A percentile compares a stretch with the other conserved stretches of the same genome.
Conservation (phyloP, 2,888 invertebrate species). For the Parasteatoda lunata region DNA sequence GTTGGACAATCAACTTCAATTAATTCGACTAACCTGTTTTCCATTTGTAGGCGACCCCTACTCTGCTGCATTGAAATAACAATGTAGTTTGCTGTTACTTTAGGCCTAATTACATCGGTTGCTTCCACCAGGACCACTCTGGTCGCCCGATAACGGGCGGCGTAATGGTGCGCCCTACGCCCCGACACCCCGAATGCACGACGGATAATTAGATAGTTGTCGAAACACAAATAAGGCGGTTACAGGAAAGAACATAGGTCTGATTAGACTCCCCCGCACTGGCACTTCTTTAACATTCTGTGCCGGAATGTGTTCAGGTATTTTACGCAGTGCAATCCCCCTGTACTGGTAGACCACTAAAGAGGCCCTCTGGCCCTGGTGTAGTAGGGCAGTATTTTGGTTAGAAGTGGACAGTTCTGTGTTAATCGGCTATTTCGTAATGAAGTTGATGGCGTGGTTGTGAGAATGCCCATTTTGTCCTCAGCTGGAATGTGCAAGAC, state of each 20-base stretch:
- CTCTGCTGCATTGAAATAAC: conserved; percentile 34
- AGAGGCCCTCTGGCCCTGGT: background rate
- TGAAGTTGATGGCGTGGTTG: background rate
- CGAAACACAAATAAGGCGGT: conserved; percentile 68
- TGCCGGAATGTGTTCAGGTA: background rate
- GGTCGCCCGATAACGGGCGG: conserved; percentile 44
- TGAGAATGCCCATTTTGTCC: too few relatives aligned
- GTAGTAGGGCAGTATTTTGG: background rate
- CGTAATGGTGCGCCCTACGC: conserved; percentile 37
- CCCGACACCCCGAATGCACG: conserved; percentile 38
- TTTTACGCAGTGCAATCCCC: background rate
- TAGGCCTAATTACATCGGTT: conserved; percentile 64
- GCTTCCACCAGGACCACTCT: conserved; percentile 37
- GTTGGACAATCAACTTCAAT: too few relatives aligned
- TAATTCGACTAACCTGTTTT: background rate
- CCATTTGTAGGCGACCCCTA: background rate
- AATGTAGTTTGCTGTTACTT: conserved; percentile 51
- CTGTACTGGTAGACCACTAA: background rate
- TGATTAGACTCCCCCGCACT: conserved; percentile 30
- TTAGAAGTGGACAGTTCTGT: conserved; percentile 6
- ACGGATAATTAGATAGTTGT: conserved; percentile 65
- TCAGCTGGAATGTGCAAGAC: too few relatives aligned
- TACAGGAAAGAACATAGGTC: conserved; percentile 25
- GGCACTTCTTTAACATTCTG: background rate
- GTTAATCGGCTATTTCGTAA: background rate